These are phyloP conservation scores for Microtus oregoni DNA, from an alignment of 2,113 vertebrate species.

Conservation along the genomic window DNA sequence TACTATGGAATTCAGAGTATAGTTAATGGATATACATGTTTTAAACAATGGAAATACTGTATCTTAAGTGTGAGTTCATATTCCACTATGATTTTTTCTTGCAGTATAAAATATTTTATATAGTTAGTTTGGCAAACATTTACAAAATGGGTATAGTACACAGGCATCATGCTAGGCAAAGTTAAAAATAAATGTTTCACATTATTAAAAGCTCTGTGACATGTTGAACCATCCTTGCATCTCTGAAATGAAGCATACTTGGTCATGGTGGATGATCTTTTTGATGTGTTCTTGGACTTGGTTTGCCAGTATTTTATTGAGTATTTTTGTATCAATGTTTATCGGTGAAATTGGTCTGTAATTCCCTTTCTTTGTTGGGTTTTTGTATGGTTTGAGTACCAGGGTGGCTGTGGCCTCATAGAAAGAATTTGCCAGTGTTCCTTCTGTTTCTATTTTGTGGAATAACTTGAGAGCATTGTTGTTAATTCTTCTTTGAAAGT, in stretches of 20 bases:
- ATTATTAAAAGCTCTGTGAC: not conserved
- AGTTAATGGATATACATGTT: not conserved
- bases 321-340: not conserved
- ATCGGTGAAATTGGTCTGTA: not conserved
- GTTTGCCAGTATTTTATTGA: not conserved
- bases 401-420: not conserved
- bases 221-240: not conserved
- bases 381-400: not conserved
- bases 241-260: not conserved
- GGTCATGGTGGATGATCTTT: not conserved
- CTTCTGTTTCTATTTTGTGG: not conserved
- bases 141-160: not conserved
- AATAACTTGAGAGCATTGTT: not conserved
- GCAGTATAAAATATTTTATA: not conserved
- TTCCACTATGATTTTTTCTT: not conserved
- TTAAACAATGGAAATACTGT: not conserved
- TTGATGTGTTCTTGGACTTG: not conserved
- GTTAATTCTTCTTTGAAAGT: not conserved
- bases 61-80: constrained; percentile 23
- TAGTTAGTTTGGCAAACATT: constrained; percentile 32
- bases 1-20: not conserved
- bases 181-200: not conserved
- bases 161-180: not conserved
- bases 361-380: not conserved
- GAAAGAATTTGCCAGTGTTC: not conserved